A percentile compares a stretch with the other conserved stretches of the same genome.
Conservation (phyloP, 2,113 vertebrate genomes). For the Panthera leo region DNA sequence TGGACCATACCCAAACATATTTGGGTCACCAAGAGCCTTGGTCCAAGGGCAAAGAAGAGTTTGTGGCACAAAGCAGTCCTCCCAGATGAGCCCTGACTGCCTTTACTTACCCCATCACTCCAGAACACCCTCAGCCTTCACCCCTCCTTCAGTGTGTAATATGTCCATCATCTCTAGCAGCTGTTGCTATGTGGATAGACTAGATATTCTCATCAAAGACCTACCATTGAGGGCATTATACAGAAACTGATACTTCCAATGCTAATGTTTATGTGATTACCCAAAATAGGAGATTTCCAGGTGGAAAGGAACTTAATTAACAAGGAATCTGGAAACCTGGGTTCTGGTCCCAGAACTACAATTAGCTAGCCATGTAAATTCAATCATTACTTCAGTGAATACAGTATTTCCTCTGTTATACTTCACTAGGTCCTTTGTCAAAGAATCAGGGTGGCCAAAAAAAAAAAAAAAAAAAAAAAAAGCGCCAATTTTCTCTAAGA, state of each 20-base stretch:
- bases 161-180: not conserved
- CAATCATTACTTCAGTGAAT: not conserved
- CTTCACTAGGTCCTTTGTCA: not conserved
- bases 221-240: not conserved
- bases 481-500: not conserved
- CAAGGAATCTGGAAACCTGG: not conserved
- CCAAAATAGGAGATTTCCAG: not conserved
- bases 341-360: not conserved
- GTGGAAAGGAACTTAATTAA: slow-evolving; percentile 4
- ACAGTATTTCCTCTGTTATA: not conserved
- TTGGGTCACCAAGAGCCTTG: not conserved
- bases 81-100: not conserved
- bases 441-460: not conserved
- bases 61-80: not conserved
- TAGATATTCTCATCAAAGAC: not conserved
- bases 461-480: not conserved
- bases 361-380: not conserved
- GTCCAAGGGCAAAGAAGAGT: not conserved
- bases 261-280: not conserved
- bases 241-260: not conserved
- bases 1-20: not conserved
- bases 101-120: not conserved
- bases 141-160: not conserved
- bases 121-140: not conserved
- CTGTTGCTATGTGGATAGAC: not conserved